These are phyloP conservation scores for Synanthedon myopaeformis DNA, from an alignment of 2,888 invertebrate genomes.

Conservation along the genomic window DNA sequence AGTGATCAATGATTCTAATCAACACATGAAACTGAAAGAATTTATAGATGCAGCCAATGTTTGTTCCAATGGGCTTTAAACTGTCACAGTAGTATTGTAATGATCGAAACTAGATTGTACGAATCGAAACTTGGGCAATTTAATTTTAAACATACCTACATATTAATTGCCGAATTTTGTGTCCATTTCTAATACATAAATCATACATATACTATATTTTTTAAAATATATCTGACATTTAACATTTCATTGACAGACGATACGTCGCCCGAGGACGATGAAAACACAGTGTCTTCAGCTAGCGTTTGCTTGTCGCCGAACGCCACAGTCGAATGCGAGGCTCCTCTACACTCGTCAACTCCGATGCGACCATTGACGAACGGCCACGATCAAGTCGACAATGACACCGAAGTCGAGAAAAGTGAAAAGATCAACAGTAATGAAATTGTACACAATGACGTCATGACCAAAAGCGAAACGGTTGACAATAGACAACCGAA, in stretches of 20 bases:
- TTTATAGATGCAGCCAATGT: no score
- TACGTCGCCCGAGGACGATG: constrained; percentile 47
- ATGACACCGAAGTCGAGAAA: not conserved
- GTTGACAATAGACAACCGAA: constrained; percentile 14
- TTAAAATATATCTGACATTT: not conserved
- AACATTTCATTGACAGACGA: constrained; percentile 30
- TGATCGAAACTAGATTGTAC: no score
- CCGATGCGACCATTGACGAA: constrained; percentile 26
- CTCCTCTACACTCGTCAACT: constrained; percentile 29
- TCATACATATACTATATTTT: no score
- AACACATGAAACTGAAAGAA: no score
- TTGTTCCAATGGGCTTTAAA: no score
- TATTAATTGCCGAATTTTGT: no score
- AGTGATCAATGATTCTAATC: no score
- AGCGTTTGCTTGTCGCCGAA: constrained; percentile 54
- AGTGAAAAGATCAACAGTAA: not conserved
- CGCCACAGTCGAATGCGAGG: constrained; percentile 11
- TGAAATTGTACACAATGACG: constrained; percentile 8
- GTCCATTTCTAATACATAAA: no score
- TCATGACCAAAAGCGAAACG: not conserved
- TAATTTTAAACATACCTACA: no score
- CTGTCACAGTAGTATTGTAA: no score
- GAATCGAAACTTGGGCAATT: no score
- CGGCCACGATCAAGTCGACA: constrained; percentile 29
- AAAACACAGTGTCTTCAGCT: constrained; percentile 52